phyloP scores from a whole-genome alignment of 2,113 vertebrate species.

The Callorhinus ursinus region DNA sequence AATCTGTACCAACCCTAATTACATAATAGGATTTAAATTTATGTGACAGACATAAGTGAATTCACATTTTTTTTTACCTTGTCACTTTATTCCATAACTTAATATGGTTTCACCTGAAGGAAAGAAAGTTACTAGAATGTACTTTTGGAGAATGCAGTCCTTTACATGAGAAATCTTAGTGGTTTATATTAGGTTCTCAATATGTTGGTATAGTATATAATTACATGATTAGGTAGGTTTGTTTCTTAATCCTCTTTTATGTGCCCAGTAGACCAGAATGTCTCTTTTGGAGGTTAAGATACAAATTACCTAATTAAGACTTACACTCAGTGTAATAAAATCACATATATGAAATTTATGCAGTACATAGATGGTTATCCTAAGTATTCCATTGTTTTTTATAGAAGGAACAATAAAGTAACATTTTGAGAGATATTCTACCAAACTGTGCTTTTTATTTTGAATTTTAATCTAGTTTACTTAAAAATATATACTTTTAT shows the following conservation, averaged over 20 bases:
- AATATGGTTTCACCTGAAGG: neutral
- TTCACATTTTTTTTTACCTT: neutral
- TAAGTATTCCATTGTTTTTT: slow-evolving; percentile 71
- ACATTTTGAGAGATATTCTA: slow-evolving; percentile 70
- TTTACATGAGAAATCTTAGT: neutral
- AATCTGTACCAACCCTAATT: neutral
- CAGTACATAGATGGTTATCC: slow-evolving; percentile 65
- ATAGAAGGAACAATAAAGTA: slow-evolving; percentile 50
- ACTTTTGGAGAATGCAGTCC: neutral
- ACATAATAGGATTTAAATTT: slow-evolving; percentile 28
- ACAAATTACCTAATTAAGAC: slow-evolving; percentile 82
- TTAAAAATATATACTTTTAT: neutral
- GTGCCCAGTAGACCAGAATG: slow-evolving; percentile 68
- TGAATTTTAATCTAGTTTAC: slow-evolving; percentile 21
- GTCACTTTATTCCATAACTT: neutral
- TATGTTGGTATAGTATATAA: slow-evolving; percentile 51
- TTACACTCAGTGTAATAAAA: slow-evolving; percentile 75
- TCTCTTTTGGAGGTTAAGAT: slow-evolving; percentile 76
- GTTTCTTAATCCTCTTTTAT: slow-evolving; percentile 70
- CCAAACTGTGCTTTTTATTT: neutral
- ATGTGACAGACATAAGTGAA: slow-evolving; percentile 26
- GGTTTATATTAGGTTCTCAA: slow-evolving; percentile 43
- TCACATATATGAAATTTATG: slow-evolving; percentile 79
- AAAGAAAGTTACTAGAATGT: neutral
- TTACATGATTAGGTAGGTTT: slow-evolving; percentile 60